Evolutionary conservation across 2,797 vertebrate species (phyloP).

Genomic region (Galaxias olidus): DNA sequence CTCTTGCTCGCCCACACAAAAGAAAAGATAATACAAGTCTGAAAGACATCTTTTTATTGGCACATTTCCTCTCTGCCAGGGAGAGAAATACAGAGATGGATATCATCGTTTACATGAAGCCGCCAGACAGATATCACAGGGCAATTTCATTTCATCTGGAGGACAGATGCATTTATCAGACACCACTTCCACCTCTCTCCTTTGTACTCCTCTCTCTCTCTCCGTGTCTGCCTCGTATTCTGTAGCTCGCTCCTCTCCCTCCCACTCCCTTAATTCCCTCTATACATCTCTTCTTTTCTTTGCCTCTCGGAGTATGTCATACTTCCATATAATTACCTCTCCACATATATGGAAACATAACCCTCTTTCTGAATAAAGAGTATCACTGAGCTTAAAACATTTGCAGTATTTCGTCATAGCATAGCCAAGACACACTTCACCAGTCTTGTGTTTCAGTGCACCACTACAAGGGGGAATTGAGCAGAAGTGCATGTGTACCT

Average conservation of each 20-base stretch:
- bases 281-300: conserved; percentile 33
- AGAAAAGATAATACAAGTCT: conserved; percentile 15
- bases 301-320: conserved; percentile 10
- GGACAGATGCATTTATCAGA: conserved; percentile 34
- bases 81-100: conserved; percentile 24
- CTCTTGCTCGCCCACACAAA: conserved; percentile 11
- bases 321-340: background rate
- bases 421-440: no score
- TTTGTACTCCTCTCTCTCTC: background rate
- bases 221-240: conserved; percentile 18
- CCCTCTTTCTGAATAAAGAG: conserved; percentile 29
- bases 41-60: conserved; percentile 22
- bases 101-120: conserved; percentile 9
- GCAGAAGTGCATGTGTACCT: conserved; percentile 67
- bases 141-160: conserved; percentile 39
- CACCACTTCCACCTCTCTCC: background rate
- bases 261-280: conserved; percentile 24
- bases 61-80: conserved; percentile 46
- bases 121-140: conserved; percentile 34
- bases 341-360: conserved; percentile 39
- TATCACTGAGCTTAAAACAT: conserved; percentile 24
- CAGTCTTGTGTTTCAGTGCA: no score
- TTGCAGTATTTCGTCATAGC: no score
- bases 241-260: conserved; percentile 1
- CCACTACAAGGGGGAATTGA: no score